These are phyloP conservation scores for Didymodactylos carnosus DNA, from an alignment of 2,888 invertebrate genomes.

Conservation along the genomic window DNA sequence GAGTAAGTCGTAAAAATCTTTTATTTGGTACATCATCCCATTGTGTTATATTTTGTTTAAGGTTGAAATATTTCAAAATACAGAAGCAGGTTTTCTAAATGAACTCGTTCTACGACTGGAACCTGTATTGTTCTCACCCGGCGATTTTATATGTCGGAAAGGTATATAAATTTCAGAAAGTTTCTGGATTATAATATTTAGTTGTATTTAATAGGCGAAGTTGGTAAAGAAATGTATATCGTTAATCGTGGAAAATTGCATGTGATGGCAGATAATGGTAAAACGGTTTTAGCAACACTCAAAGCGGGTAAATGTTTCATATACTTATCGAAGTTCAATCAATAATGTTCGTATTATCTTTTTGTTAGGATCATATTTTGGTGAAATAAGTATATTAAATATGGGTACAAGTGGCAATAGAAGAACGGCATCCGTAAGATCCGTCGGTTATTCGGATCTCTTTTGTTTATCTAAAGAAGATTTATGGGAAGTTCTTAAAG, in stretches of 20 bases:
- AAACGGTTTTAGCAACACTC: slow-evolving; percentile 82
- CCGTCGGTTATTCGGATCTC: slow-evolving; percentile 92
- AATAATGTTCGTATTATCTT: neutral
- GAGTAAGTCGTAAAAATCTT: slow-evolving; percentile 37
- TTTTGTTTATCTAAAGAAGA: slow-evolving; percentile 96
- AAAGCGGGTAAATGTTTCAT: slow-evolving; percentile 49
- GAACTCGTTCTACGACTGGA: slow-evolving; percentile 78
- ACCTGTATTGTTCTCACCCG: slow-evolving; percentile 88
- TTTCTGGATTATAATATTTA: too few species aligned
- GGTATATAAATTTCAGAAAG: too few species aligned
- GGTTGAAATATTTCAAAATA: slow-evolving; percentile 93
- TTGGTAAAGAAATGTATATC: slow-evolving; percentile 98
- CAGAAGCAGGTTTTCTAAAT: slow-evolving; percentile 92
- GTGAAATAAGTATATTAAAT: slow-evolving; percentile 96
- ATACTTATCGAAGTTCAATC: neutral
- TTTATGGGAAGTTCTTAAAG: slow-evolving; percentile 88
- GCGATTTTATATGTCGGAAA: slow-evolving; percentile 95
- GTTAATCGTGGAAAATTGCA: slow-evolving; percentile 62
- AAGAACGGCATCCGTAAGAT: slow-evolving; percentile 81
- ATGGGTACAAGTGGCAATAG: slow-evolving; percentile 90
- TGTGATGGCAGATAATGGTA: slow-evolving; percentile 58
- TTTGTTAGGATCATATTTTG: slow-evolving; percentile 66
- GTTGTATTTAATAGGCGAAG: too few species aligned
- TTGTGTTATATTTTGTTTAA: slow-evolving; percentile 14
- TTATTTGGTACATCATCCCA: neutral